Percentiles rank a stretch among this genome's conserved stretches.
Evolutionary conservation across 2,888 invertebrate genomes (phyloP).

Genomic region (Protodeltote pygarga): DNA sequence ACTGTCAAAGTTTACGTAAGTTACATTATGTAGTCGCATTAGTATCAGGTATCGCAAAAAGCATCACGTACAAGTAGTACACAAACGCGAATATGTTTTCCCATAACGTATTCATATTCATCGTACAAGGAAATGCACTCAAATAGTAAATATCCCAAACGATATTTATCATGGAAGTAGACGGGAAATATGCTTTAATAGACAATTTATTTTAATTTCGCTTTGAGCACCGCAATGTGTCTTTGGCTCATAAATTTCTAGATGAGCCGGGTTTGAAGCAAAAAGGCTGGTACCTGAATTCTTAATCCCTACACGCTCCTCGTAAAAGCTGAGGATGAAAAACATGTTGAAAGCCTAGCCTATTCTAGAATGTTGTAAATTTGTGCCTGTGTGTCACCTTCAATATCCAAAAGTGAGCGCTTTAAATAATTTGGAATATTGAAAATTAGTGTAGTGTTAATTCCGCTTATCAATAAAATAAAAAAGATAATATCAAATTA

Average conservation of each 20-base stretch:
- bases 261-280: not conserved
- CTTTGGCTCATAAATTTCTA: conserved; percentile 23
- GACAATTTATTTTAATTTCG: conserved; percentile 32
- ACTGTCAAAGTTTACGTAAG: too few relatives aligned
- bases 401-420: too few relatives aligned
- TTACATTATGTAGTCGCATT: not conserved
- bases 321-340: too few relatives aligned
- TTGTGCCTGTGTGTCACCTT: too few relatives aligned
- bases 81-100: not conserved
- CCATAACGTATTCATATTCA: not conserved
- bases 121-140: conserved; percentile 36
- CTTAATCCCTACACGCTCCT: too few relatives aligned
- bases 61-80: not conserved
- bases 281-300: too few relatives aligned
- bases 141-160: not conserved
- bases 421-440: too few relatives aligned
- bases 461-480: too few relatives aligned
- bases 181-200: conserved; percentile 16
- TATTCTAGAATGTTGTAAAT: too few relatives aligned
- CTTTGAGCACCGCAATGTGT: conserved; percentile 5
- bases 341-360: too few relatives aligned
- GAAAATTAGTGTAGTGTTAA: too few relatives aligned
- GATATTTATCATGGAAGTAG: conserved; percentile 22
- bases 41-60: not conserved
- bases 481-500: too few relatives aligned